These are phyloP conservation scores for Oreocharis arfaki DNA, from an alignment of 2,113 vertebrate genomes.

Conservation along the genomic window DNA sequence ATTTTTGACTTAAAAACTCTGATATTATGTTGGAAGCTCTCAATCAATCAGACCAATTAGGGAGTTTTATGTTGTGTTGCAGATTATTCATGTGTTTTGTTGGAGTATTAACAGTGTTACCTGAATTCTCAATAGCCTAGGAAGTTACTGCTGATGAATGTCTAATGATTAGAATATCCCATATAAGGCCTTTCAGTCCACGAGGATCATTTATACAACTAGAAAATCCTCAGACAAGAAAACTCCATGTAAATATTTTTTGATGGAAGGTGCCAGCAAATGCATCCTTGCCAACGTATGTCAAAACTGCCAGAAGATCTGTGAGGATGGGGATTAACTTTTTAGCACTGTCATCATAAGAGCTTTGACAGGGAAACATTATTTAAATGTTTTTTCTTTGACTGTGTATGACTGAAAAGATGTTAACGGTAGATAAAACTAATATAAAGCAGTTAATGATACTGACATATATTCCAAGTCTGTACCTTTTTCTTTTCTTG, in stretches of 20 bases:
- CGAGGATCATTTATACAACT: conserved; percentile 22
- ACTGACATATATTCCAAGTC: background rate
- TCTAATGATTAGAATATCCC: background rate
- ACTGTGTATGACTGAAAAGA: conserved; percentile 27
- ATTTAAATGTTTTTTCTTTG: conserved; percentile 1
- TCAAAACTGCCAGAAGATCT: conserved; percentile 58
- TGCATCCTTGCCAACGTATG: conserved; percentile 1
- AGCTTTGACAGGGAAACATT: conserved; percentile 38
- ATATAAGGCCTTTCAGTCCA: background rate
- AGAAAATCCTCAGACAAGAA: conserved; percentile 12
- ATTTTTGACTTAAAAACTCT: background rate
- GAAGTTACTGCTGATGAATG: conserved; percentile 5
- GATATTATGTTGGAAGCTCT: background rate
- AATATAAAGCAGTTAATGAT: conserved; percentile 10
- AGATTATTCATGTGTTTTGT: background rate
- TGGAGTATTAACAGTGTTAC: background rate
- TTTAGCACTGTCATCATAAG: conserved; percentile 52
- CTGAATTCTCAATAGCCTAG: background rate
- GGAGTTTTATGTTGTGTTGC: background rate
- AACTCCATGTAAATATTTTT: conserved; percentile 60
- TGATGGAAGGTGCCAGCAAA: conserved; percentile 48
- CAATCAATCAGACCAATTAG: background rate
- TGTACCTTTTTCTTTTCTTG: background rate
- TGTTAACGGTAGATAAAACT: conserved; percentile 15
- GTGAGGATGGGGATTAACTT: conserved; percentile 29